Evolutionary conservation across 2,888 invertebrate species (phyloP).

Genomic region (Balanococcus diminutus): DNA sequence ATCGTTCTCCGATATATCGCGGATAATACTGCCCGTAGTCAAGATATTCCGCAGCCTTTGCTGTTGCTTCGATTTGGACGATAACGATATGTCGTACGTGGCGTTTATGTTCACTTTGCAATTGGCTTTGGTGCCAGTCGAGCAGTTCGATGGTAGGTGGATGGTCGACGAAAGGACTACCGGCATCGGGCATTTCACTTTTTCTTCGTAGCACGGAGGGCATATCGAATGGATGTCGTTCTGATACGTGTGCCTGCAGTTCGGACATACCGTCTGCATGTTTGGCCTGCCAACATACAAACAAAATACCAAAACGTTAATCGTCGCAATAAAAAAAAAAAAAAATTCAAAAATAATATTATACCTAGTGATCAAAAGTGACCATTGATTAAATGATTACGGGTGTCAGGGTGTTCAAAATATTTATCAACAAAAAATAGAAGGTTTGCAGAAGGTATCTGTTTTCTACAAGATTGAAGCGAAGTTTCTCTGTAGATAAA

Average conservation of each 20-base stretch:
- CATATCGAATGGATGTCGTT: conserved; percentile 19
- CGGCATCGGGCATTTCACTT: background rate
- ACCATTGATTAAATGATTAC: too few relatives aligned
- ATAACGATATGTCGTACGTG: background rate
- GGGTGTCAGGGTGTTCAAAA: too few relatives aligned
- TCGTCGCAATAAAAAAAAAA: too few relatives aligned
- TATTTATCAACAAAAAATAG: too few relatives aligned
- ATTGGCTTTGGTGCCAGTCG: background rate
- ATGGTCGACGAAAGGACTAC: conserved; percentile 13
- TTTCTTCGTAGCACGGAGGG: conserved; percentile 12
- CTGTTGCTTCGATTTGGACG: too few relatives aligned
- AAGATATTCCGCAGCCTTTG: background rate
- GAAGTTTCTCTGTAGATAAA: too few relatives aligned
- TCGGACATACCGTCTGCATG: conserved; percentile 43
- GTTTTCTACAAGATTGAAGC: too few relatives aligned
- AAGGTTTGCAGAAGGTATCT: too few relatives aligned
- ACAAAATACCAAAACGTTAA: background rate
- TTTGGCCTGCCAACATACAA: background rate
- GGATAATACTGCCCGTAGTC: background rate
- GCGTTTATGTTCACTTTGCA: conserved; percentile 38
- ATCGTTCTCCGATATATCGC: background rate
- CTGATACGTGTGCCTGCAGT: conserved; percentile 36
- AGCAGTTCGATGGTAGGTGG: conserved; percentile 1
- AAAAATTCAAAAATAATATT: too few relatives aligned
- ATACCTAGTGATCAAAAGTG: too few relatives aligned